Evolutionary conservation across 2,888 invertebrate genomes (phyloP).

Genomic region (Napeogenes inachia): DNA sequence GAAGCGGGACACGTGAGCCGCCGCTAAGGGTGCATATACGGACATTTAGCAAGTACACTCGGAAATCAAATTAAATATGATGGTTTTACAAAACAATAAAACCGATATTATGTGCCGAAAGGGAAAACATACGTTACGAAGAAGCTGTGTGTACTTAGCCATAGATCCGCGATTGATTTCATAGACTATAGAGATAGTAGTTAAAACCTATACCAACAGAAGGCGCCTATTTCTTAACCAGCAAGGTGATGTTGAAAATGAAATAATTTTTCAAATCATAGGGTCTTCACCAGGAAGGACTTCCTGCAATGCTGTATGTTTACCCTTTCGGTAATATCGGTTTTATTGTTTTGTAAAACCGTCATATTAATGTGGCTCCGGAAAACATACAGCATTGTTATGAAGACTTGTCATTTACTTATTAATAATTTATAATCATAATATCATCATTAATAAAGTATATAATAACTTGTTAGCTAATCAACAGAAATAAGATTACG

Average conservation of each 20-base stretch:
- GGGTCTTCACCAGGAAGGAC: constrained; percentile 18
- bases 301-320: constrained; percentile 21
- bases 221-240: too few relatives aligned
- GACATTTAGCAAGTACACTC: too few relatives aligned
- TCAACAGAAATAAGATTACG: too few relatives aligned
- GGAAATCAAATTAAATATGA: constrained; percentile 1
- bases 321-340: constrained; percentile 16
- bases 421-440: neutral
- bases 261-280: neutral
- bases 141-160: too few relatives aligned
- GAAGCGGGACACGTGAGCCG: constrained; percentile 96
- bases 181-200: too few relatives aligned
- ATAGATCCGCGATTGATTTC: too few relatives aligned
- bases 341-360: constrained; percentile 17
- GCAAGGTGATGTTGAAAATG: too few relatives aligned
- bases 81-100: constrained; percentile 15
- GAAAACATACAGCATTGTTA: constrained; percentile 11
- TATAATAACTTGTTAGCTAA: too few relatives aligned
- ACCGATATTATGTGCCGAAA: constrained; percentile 15
- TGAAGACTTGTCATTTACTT: constrained; percentile 7
- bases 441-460: too few relatives aligned
- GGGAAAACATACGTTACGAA: constrained; percentile 15
- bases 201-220: too few relatives aligned
- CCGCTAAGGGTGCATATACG: constrained; percentile 74
- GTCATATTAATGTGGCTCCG: constrained; percentile 11